Conservation (phyloP, 2,113 vertebrate genomes). For the Rattus rattus region DNA sequence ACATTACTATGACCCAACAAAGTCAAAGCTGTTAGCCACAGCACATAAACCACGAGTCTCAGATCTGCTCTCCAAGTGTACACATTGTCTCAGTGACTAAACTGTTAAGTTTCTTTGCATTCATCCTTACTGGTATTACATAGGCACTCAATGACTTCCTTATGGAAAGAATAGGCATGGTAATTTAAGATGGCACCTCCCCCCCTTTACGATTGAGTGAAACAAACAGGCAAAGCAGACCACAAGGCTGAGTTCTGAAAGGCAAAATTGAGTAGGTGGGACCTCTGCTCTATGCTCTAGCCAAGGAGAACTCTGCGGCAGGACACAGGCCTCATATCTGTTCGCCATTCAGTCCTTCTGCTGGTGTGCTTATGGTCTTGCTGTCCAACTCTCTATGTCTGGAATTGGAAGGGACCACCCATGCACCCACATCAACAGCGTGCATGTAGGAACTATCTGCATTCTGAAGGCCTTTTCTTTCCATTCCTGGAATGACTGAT, state of each 20-base stretch:
- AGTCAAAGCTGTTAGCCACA: not conserved
- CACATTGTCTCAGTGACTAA: not conserved
- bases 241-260: not conserved
- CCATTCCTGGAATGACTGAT: conserved; percentile 11
- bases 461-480: not conserved
- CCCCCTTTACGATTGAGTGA: not conserved
- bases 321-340: not conserved
- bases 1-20: not conserved
- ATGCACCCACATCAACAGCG: too few species aligned
- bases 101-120: not conserved
- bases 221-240: not conserved
- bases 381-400: not conserved
- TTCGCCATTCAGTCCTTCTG: not conserved
- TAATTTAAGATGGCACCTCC: not conserved
- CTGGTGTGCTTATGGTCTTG: accelerated
- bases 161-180: not conserved
- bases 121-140: not conserved
- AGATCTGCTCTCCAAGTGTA: not conserved
- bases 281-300: accelerated
- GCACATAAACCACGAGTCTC: not conserved
- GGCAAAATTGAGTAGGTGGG: not conserved
- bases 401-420: not conserved
- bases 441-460: not conserved
- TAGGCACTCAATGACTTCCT: not conserved
- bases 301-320: not conserved